These are phyloP conservation scores for Temnothorax longispinosus DNA, from an alignment of 1,140 invertebrate species.

Conservation along the genomic window DNA sequence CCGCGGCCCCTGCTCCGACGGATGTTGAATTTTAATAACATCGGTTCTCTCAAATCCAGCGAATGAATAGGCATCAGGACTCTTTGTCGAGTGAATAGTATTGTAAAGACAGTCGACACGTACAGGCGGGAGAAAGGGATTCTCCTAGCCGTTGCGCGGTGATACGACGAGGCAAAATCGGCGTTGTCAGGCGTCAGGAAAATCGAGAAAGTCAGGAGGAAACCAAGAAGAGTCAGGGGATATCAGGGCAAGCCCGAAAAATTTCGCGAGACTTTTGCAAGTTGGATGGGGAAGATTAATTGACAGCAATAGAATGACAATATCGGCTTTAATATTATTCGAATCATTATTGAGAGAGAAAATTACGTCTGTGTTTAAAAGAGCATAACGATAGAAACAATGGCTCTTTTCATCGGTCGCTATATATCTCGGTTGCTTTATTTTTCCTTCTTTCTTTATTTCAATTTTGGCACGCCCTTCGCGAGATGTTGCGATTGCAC, in stretches of 20 bases:
- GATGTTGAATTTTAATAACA: conserved; percentile 61
- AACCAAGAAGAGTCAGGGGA: not conserved
- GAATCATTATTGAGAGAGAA: not conserved
- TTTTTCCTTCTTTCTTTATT: not conserved
- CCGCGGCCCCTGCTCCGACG: conserved; percentile 14
- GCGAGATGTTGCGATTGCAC: conserved; percentile 9
- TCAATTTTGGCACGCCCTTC: not conserved
- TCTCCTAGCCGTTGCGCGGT: not conserved
- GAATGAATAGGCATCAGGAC: conserved; percentile 57
- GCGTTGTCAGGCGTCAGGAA: conserved; percentile 5
- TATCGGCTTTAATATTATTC: not conserved
- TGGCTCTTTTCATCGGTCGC: conserved; percentile 27
- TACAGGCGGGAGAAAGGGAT: not conserved
- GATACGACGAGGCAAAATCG: conserved; percentile 35
- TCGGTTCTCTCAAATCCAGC: conserved; percentile 46
- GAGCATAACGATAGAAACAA: not conserved
- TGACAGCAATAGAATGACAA: not conserved
- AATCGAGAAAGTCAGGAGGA: conserved; percentile 1
- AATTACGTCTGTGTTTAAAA: not conserved
- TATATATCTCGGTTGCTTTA: not conserved
- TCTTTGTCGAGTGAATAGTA: conserved; percentile 16
- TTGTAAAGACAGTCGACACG: conserved; percentile 31
- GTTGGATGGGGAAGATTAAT: not conserved
- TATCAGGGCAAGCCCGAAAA: not conserved
- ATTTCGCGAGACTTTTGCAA: not conserved